Percentiles rank a stretch among this genome's conserved stretches.
These are phyloP conservation scores for Mylabris phalerata DNA, from an alignment of 1,140 invertebrate genomes.

Conservation along the genomic window DNA sequence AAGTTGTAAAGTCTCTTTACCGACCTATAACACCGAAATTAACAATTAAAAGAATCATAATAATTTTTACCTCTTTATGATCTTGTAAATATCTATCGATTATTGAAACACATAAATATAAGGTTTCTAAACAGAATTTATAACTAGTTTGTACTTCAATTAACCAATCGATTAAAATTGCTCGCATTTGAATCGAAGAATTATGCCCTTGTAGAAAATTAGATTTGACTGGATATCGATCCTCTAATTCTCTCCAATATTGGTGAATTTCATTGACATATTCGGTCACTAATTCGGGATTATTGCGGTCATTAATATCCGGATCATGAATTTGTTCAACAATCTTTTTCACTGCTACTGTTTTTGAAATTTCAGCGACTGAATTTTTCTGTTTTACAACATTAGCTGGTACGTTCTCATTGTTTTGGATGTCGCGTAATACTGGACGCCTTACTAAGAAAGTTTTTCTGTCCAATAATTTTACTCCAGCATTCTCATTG, in stretches of 20 bases:
- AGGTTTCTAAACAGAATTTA: conserved; percentile 80
- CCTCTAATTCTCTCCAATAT: conserved; percentile 69
- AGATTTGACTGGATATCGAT: conserved; percentile 52
- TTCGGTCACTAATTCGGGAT: conserved; percentile 70
- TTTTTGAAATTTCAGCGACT: too few species aligned
- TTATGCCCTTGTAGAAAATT: conserved; percentile 59
- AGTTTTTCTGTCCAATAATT: too few species aligned
- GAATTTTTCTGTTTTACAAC: too few species aligned
- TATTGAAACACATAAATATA: conserved; percentile 81
- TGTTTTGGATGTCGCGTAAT: too few species aligned
- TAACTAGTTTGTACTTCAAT: conserved; percentile 89
- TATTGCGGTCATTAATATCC: conserved; percentile 39
- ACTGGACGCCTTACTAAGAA: too few species aligned
- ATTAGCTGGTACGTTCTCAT: too few species aligned
- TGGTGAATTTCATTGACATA: conserved; percentile 82
- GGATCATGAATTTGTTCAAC: too few species aligned
- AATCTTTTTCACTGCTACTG: too few species aligned
- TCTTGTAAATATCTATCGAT: conserved; percentile 85
- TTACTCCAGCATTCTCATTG: too few species aligned
- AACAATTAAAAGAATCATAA: too few species aligned
- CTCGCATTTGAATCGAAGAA: conserved; percentile 78
- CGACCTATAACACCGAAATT: conserved; percentile 49
- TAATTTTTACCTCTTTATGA: conserved; percentile 36
- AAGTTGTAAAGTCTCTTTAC: conserved; percentile 69
- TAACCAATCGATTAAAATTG: conserved; percentile 88